Evolutionary conservation across 2,797 vertebrate species (phyloP).

Genomic region (Diplodus sargus): DNA sequence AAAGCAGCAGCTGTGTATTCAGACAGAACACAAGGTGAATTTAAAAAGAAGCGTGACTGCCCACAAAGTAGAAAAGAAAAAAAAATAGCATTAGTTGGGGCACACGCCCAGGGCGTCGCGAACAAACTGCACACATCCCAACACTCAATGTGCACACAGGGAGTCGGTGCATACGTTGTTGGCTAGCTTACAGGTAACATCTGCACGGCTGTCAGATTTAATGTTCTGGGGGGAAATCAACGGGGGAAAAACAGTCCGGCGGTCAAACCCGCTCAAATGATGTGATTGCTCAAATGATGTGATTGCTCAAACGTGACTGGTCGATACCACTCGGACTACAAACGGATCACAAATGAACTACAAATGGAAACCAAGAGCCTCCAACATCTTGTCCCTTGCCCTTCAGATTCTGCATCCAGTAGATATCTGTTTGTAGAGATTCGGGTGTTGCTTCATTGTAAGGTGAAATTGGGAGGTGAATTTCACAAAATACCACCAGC

Average conservation of each 20-base stretch:
- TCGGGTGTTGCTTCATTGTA: no score
- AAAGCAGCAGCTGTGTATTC: neutral
- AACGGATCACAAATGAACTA: no score
- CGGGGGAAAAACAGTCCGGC: neutral
- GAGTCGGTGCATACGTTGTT: neutral
- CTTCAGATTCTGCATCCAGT: no score
- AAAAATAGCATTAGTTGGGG: neutral
- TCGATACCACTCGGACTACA: no score
- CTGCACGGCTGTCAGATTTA: neutral
- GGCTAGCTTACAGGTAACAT: neutral
- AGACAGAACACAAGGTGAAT: neutral
- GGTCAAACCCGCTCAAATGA: neutral
- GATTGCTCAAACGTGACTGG: neutral
- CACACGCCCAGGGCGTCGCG: neutral
- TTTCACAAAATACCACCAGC: neutral
- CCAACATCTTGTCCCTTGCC: no score
- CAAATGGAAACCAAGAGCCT: no score
- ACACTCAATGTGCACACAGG: neutral
- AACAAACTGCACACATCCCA: neutral
- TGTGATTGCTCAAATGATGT: neutral
- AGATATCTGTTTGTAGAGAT: no score
- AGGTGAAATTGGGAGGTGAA: neutral
- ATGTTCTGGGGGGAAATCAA: neutral
- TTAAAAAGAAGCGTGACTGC: neutral
- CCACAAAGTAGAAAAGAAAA: neutral